phyloP scores from a whole-genome alignment of 2,888 invertebrate species.

The Endomychus coccineus region DNA sequence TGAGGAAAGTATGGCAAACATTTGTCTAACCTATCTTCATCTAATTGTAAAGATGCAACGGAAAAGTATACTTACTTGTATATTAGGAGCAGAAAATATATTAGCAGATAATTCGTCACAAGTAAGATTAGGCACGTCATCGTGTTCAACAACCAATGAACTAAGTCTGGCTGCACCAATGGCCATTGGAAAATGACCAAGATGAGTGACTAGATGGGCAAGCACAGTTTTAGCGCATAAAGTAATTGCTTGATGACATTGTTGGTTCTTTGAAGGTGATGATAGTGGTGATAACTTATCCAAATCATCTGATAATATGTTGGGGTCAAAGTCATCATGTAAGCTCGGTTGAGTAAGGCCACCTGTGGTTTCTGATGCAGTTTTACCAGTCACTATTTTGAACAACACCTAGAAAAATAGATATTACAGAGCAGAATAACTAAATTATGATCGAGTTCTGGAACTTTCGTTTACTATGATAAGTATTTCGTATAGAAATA shows the following conservation, averaged over 20 bases:
- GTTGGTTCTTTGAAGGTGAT: conserved; percentile 46
- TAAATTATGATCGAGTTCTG: too few species aligned
- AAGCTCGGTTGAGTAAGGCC: conserved; percentile 49
- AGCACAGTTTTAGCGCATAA: conserved; percentile 54
- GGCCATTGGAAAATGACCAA: conserved; percentile 92
- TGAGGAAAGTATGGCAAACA: too few species aligned
- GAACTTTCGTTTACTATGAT: too few species aligned
- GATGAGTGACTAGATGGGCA: conserved; percentile 82
- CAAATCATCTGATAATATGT: conserved; percentile 63
- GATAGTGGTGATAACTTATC: conserved; percentile 44
- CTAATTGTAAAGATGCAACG: too few species aligned
- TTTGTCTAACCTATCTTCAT: too few species aligned
- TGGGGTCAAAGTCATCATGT: conserved; percentile 66
- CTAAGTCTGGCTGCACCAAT: conserved; percentile 82
- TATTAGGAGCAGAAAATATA: conserved; percentile 77
- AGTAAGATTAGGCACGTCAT: conserved; percentile 70
- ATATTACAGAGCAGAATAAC: too few species aligned
- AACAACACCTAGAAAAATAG: conserved; percentile 49
- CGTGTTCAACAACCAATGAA: conserved; percentile 85
- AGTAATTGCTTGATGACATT: conserved; percentile 51
- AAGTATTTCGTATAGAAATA: too few species aligned
- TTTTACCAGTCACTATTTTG: conserved; percentile 52
- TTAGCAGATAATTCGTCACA: conserved; percentile 71
- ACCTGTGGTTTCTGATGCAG: conserved; percentile 44
- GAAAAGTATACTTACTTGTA: conserved; percentile 57